Evolutionary conservation across 2,888 invertebrate genomes (phyloP), one percentile per base, ranked within the genome.

Genomic region (Galeopsomyia nigrocyanea): DNA sequence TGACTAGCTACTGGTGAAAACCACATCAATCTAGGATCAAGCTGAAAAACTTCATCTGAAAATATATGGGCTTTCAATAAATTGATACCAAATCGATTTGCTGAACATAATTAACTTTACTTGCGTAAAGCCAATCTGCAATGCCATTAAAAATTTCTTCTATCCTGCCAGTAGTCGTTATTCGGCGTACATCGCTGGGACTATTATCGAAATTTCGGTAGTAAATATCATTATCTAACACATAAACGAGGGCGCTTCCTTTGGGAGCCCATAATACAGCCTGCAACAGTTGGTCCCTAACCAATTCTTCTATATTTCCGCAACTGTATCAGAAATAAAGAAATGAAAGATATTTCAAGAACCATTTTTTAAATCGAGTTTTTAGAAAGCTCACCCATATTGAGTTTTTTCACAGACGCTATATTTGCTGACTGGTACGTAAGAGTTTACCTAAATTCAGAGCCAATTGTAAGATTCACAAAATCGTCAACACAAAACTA

Each of bases 51-150:
- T 86, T 95, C 95, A 90, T 95, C 95, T 94, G 88, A 19, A 13
- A 19, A 31, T 7, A 10, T 3, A 68, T 51, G 57, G 14, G n/a
- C n/a, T 13, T 46, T 22, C 71, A 1, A 26, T n/a, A n/a, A n/a
- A n/a, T n/a, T n/a, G n/a, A 14, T 1, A 55, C n/a, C 14, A 53
- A 46, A 53, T 21, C 17, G 7, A 57, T 13, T 53, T n/a, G n/a
- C 16, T 31, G 1, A 3, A n/a, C n/a, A n/a, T n/a, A n/a, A n/a
- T n/a, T n/a, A n/a, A 21, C 62, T 84, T n/a, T n/a, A 94, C 94
- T 94, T 91, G 97, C 97, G 83, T 97, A 97, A 50, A 97, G 92
- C 97, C 97, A 97, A 85, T 97, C 97, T 9, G 96, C 91, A 21
- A 94, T 89, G 5, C 96, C 96, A 83, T 94, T 94, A 84, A 93